Evolutionary conservation across 1,140 invertebrate species (phyloP), one percentile per base, ranked within the genome.

Genomic region (Drosophila nigromelanica): DNA sequence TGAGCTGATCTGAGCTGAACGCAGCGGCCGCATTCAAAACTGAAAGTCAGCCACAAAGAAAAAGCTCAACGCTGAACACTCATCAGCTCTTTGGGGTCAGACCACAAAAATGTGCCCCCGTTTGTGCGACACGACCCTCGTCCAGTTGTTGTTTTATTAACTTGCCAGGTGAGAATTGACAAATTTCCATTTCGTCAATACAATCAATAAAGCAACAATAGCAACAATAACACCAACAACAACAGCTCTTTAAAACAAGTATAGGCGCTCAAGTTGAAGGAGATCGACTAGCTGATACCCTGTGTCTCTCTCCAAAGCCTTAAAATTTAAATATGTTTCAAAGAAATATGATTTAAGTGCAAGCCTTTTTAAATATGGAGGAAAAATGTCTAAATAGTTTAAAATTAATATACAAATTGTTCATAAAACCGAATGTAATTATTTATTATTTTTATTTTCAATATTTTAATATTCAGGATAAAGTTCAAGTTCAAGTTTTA

Each of bases 131-230:
- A 27, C 27, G 27, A 27, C 0, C 27, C 27, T 27, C 27, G 1
- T 6, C 27, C 27, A 35, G 30, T 47, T 37, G 47, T 15, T 52
- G 12, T 37, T 40, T 11, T n/a, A n/a, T 37, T 11, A 35, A 64
- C 24, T 42, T 56, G 81, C 75, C 83, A 80, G 83, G 76, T 74
- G 83, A 89, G 83, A 83, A 87, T 89, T 80, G 83, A 87, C 83
- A 87, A 87, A 87, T 87, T 89, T 83, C 69, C 83, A 87, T 87
- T 89, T 87, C 82, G 66, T 89, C 82, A 89, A 89, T 89, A 73
- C 62, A 82, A 82, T 87, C 83, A 87, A 78, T 86, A 80, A 78
- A 48, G 11, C 18, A 52, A 40, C 27, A 51, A 15, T 11, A 15
- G 59, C 70, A 72, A 56, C 66, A n/a, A 15, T 37, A 63, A 35